These are phyloP conservation scores for Petrocephalus zakoni DNA, from an alignment of 2,113 vertebrate species.

Conservation along the genomic window DNA sequence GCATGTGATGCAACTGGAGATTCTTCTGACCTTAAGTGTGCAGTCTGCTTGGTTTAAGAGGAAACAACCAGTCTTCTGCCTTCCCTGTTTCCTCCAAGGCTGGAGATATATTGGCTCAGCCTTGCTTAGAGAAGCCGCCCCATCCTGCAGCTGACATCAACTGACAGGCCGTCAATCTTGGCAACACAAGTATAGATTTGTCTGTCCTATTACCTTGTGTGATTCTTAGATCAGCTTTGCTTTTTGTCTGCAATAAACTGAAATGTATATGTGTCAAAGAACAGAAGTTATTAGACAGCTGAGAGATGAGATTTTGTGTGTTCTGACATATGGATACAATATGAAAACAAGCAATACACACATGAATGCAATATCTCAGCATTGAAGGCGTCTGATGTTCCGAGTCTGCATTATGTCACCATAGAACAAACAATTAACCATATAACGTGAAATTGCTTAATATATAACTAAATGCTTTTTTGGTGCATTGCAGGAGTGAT, in stretches of 20 bases:
- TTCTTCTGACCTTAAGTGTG: background rate
- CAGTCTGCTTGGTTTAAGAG: background rate
- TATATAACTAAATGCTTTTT: background rate
- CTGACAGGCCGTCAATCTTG: background rate
- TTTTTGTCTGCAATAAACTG: slow-evolving; percentile 6
- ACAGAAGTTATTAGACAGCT: background rate
- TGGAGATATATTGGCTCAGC: background rate
- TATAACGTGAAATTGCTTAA: background rate
- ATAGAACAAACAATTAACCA: background rate
- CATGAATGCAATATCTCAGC: background rate
- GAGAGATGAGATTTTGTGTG: background rate
- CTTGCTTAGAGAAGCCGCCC: background rate
- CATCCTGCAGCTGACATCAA: background rate
- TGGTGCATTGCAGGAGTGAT: background rate
- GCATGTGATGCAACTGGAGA: background rate
- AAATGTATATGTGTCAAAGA: slow-evolving; percentile 11
- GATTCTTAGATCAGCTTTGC: background rate
- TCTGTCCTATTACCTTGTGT: background rate
- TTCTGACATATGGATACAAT: background rate
- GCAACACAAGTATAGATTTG: background rate
- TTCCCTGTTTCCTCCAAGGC: background rate
- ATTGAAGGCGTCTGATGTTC: background rate
- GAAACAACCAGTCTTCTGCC: background rate
- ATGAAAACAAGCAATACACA: background rate
- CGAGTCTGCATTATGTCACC: background rate